Percentiles rank a stretch among this genome's conserved stretches.
Conservation (phyloP, 2,113 vertebrate species). For the Fulmarus glacialis region DNA sequence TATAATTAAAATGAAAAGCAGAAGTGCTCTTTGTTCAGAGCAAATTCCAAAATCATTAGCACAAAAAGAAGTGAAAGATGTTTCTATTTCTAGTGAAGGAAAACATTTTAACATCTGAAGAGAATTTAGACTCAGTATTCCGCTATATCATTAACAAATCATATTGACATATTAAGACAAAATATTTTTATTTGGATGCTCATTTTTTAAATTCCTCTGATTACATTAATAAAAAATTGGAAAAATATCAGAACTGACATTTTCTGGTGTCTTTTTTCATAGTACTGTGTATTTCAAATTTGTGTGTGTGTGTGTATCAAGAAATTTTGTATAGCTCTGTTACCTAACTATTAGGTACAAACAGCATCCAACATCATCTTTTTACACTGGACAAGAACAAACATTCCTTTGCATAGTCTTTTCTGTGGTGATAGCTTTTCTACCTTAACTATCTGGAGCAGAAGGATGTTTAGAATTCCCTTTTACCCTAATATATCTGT, state of each 20-base stretch:
- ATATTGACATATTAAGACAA: background rate
- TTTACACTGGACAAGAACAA: background rate
- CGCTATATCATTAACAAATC: background rate
- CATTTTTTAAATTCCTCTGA: background rate
- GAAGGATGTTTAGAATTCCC: background rate
- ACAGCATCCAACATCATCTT: background rate
- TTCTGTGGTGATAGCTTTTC: background rate
- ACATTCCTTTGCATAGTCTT: background rate
- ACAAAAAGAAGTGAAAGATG: background rate
- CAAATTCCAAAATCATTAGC: background rate
- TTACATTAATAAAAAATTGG: background rate
- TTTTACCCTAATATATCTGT: background rate
- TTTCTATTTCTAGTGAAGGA: background rate
- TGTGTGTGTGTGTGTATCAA: background rate
- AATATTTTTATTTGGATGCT: background rate
- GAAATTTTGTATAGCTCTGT: background rate
- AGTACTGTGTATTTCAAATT: background rate
- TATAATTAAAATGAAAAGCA: background rate
- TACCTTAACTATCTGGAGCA: background rate
- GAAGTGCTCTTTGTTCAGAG: background rate
- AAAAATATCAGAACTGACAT: background rate
- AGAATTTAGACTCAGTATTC: background rate
- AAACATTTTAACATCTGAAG: background rate
- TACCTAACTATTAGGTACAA: background rate
- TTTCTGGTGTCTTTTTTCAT: background rate